Evolutionary conservation across 2,797 vertebrate species (phyloP), one percentile per base, ranked within the genome.

Genomic region (Steatocranus sp.): DNA sequence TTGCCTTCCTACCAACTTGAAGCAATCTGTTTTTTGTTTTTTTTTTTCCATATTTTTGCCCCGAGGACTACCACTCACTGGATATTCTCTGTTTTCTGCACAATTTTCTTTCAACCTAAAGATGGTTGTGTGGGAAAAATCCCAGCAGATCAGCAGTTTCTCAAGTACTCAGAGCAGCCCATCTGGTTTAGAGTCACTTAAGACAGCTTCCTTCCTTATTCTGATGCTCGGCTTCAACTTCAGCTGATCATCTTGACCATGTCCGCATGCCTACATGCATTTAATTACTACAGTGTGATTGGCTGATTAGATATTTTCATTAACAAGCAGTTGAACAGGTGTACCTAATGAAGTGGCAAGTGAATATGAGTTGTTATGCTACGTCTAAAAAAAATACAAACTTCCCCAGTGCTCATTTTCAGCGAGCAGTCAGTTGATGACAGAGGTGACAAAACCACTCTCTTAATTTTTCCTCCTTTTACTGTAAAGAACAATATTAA

Each of bases 401-500:
- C n/a, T 66, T 66, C 12, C 34, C n/a, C 7, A 23, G 36, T 41
- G 12, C 20, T 66, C 34, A 41, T 23, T 3, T 23, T 23, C 36
- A 66, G 61, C 1, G 11, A 38, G 7, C 32, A 8, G 61, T 70
- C 23, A 11, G 23, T 18, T 70, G 23, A 7, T 0, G 63, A 17
- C 63, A 70, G 15, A 46, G 20, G 9, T 43, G 63, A 43, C 66
- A 70, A 70, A 46, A 17, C 0, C 66, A 27, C 61, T 15, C 12
- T 15, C 8, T 17, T 11, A 43, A 68, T 25, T 70, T 25, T 25
- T 43, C 63, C 38, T 68, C 38, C 0, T 68, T 27, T 43, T 0
- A 43, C 38, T 0, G 0, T 70, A 70, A 70, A 46, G 15, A 70
- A 27, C 38, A 43, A 43, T 70, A 46, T 3, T 25, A 4, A 2